Percentiles rank a stretch among this genome's conserved stretches.
Conservation (phyloP, 2,888 invertebrate species). For the Eupithecia centaureata region DNA sequence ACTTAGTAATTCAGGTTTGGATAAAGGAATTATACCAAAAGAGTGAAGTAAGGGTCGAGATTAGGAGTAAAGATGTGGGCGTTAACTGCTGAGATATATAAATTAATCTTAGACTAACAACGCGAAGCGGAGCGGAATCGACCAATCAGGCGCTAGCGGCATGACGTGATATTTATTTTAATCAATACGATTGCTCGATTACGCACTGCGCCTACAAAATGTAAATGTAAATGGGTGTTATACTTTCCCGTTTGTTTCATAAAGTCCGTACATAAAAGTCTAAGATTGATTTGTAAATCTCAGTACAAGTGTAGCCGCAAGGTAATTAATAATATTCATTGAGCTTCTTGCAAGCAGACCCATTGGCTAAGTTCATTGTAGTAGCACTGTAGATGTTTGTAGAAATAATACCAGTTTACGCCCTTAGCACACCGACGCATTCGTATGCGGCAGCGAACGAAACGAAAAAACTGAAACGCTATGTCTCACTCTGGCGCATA, state of each 20-base stretch:
- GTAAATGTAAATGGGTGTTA: not conserved
- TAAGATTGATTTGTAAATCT: not conserved
- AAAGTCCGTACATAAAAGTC: not conserved
- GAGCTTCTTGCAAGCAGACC: conserved; percentile 11
- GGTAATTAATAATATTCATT: conserved; percentile 10
- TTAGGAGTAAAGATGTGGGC: not conserved
- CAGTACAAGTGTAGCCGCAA: not conserved
- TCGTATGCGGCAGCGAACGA: no score
- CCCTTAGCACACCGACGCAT: no score
- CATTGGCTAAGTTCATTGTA: conserved; percentile 13
- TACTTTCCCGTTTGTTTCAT: not conserved
- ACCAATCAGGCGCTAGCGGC: not conserved
- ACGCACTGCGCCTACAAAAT: no score
- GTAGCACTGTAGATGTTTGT: not conserved
- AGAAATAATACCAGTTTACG: conserved; percentile 2
- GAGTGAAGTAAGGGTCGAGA: not conserved
- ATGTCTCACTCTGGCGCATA: no score
- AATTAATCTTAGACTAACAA: not conserved
- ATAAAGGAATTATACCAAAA: not conserved
- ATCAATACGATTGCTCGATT: not conserved
- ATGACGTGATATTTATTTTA: not conserved
- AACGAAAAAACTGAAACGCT: no score
- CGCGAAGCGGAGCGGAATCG: not conserved
- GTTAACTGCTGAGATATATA: not conserved
- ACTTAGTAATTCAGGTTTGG: not conserved